These are phyloP conservation scores for Miltochrista miniata DNA, from an alignment of 2,888 invertebrate genomes.

Conservation along the genomic window DNA sequence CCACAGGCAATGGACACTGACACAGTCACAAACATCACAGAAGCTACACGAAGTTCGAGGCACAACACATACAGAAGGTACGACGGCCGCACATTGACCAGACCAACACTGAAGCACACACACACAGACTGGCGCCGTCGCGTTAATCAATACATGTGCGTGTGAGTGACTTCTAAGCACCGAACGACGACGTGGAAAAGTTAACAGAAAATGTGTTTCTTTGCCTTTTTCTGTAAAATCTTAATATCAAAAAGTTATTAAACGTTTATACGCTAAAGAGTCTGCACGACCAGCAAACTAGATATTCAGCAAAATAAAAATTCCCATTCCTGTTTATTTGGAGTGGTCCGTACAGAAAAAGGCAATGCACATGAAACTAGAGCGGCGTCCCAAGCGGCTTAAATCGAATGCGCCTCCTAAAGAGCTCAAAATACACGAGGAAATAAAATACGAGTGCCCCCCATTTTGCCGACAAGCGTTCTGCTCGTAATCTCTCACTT, in stretches of 20 bases:
- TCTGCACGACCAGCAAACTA: slow-evolving; percentile 29
- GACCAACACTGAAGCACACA: slow-evolving; percentile 70
- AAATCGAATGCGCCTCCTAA: slow-evolving; percentile 73
- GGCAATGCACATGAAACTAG: slow-evolving; percentile 69
- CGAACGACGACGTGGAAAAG: slow-evolving; percentile 54
- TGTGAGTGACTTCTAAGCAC: slow-evolving; percentile 83
- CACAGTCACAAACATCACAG: slow-evolving; percentile 78
- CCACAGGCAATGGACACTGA: slow-evolving; percentile 66
- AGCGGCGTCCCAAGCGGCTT: slow-evolving; percentile 73
- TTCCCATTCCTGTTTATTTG: slow-evolving; percentile 48
- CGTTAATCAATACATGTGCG: slow-evolving; percentile 87
- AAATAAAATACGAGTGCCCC: slow-evolving; percentile 74
- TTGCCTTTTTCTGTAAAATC: slow-evolving; percentile 59
- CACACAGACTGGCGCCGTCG: slow-evolving; percentile 79
- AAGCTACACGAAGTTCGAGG: slow-evolving; percentile 75
- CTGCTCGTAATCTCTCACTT: slow-evolving; percentile 84
- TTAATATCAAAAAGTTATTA: slow-evolving; percentile 18
- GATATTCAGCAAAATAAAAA: slow-evolving; percentile 54
- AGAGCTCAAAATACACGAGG: slow-evolving; percentile 77
- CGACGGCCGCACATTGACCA: slow-evolving; percentile 63
- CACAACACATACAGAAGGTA: slow-evolving; percentile 64
- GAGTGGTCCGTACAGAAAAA: slow-evolving; percentile 64
- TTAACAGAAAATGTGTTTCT: slow-evolving; percentile 34
- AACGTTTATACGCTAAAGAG: slow-evolving; percentile 29
- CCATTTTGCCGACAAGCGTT: slow-evolving; percentile 78